These are phyloP conservation scores for Drosophila parthenogenetica DNA, from an alignment of 2,888 invertebrate species.

Conservation along the genomic window DNA sequence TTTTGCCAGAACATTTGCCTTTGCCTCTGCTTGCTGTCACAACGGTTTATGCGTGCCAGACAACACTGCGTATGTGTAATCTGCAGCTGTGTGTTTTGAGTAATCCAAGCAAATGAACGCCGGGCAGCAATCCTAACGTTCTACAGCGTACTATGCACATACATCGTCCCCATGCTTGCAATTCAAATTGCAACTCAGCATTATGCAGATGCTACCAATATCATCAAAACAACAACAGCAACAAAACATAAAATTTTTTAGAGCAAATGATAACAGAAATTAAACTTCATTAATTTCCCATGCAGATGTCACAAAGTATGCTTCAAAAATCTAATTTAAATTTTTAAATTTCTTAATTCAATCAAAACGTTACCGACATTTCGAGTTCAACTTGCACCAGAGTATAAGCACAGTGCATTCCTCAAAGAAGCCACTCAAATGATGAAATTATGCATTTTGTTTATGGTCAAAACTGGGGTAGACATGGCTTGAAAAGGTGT, in stretches of 20 bases:
- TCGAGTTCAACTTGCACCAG: too few relatives aligned
- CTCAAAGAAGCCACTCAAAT: too few relatives aligned
- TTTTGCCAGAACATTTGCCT: too few relatives aligned
- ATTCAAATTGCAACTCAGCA: constrained; percentile 53
- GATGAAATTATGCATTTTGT: too few relatives aligned
- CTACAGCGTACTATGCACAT: neutral
- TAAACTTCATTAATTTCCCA: constrained; percentile 5
- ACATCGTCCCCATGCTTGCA: constrained; percentile 5
- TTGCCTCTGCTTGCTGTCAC: neutral
- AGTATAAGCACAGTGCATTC: too few relatives aligned
- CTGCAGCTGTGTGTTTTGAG: constrained; percentile 26
- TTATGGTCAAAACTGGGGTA: too few relatives aligned
- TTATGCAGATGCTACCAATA: constrained; percentile 9
- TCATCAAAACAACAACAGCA: neutral
- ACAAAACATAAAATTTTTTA: neutral
- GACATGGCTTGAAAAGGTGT: too few relatives aligned
- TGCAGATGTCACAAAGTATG: neutral
- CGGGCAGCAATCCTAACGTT: neutral
- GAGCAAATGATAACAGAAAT: constrained; percentile 18
- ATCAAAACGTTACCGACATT: too few relatives aligned
- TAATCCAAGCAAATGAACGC: constrained; percentile 49
- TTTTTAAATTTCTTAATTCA: neutral
- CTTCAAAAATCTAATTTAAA: neutral
- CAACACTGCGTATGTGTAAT: constrained; percentile 50
- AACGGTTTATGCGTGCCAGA: constrained; percentile 37